These are phyloP conservation scores for Coptodon rendalli DNA, from an alignment of 2,113 vertebrate genomes.

Conservation along the genomic window DNA sequence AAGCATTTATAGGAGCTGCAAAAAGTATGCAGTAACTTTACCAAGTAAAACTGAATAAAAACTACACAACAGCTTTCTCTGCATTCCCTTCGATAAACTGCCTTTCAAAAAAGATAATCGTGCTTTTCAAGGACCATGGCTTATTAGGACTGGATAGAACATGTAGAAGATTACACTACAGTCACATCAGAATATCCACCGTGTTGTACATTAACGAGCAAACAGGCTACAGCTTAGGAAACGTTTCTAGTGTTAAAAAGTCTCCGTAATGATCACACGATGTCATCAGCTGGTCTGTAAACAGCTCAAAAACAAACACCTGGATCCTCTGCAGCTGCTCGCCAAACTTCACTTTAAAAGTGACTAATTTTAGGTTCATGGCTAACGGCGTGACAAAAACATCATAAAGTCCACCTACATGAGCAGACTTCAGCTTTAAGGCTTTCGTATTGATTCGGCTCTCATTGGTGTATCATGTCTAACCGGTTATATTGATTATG, in stretches of 20 bases:
- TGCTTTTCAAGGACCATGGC: fast-evolving
- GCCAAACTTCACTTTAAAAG: neutral
- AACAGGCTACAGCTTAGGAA: neutral
- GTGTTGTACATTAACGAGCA: neutral
- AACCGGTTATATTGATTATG: neutral
- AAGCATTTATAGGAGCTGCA: neutral
- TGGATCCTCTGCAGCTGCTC: neutral
- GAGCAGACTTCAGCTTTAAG: neutral
- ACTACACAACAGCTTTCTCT: neutral
- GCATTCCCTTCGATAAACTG: fast-evolving
- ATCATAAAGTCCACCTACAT: neutral
- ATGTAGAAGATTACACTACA: neutral
- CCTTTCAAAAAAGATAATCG: fast-evolving
- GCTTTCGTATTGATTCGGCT: neutral
- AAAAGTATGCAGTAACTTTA: neutral
- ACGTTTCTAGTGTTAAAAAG: neutral
- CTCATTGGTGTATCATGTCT: neutral
- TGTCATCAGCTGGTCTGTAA: neutral
- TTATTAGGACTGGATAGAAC: neutral
- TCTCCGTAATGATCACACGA: fast-evolving
- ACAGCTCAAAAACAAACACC: neutral
- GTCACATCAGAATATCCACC: fast-evolving
- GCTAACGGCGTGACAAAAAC: neutral
- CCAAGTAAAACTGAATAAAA: neutral
- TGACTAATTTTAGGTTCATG: neutral